phyloP scores from a whole-genome alignment of 2,888 invertebrate species.

The Cactoblastis cactorum region DNA sequence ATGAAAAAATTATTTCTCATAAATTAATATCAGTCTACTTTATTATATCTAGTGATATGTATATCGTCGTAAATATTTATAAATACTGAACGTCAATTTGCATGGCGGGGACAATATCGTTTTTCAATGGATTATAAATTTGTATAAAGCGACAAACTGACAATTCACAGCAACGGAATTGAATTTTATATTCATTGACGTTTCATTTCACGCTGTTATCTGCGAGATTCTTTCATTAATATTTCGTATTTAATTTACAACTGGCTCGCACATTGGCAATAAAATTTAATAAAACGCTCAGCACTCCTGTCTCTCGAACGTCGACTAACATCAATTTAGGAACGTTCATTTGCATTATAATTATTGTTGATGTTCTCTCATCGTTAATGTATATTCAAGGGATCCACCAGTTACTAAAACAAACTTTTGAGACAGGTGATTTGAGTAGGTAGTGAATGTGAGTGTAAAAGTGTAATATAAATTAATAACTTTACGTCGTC shows the following conservation, averaged over 20 bases:
- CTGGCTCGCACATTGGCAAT: slow-evolving; percentile 42
- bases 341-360: slow-evolving; percentile 65
- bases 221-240: slow-evolving; percentile 41
- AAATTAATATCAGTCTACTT: neutral
- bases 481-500: slow-evolving; percentile 69
- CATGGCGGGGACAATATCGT: slow-evolving; percentile 6
- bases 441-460: slow-evolving; percentile 59
- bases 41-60: neutral
- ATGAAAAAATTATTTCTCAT: neutral
- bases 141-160: slow-evolving; percentile 42
- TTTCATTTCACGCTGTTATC: slow-evolving; percentile 29
- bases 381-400: slow-evolving; percentile 63
- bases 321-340: slow-evolving; percentile 57
- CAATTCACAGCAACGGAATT: slow-evolving; percentile 39
- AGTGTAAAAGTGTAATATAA: slow-evolving; percentile 68
- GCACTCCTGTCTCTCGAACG: slow-evolving; percentile 55
- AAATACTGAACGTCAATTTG: neutral
- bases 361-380: slow-evolving; percentile 73
- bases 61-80: neutral
- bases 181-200: slow-evolving; percentile 11
- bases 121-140: slow-evolving; percentile 27
- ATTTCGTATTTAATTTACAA: slow-evolving; percentile 42
- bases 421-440: slow-evolving; percentile 73
- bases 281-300: slow-evolving; percentile 66
- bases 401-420: slow-evolving; percentile 64